Evolutionary conservation across 2,888 invertebrate species (phyloP), one percentile per base, ranked within the genome.

Genomic region (Ditula angustiorana): DNA sequence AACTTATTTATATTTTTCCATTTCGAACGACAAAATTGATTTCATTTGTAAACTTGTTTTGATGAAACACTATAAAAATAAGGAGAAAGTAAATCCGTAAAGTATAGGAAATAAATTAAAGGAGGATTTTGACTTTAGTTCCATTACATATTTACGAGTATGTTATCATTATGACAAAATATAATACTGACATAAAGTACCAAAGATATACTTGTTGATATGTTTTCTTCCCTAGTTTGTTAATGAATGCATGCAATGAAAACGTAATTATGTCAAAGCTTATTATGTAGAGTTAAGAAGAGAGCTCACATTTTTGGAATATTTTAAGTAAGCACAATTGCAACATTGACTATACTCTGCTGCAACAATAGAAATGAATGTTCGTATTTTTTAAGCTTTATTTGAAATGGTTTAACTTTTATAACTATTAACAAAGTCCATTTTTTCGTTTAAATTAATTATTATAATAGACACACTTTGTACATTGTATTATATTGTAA

Each of bases 1-100:
- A 46, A 33, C n/a, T 26, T 64, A 24, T 55, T 55, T 80, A 87
- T 76, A 75, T 75, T 69, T 68, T 33, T 62, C 64, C 63, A 68
- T 47, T 67, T 46, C 65, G 69, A 67, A 71, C 74, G 46, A 49
- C 46, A 50, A 50, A 30, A 52, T 16, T 55, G 24, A 53, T 66
- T 70, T 2, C 10, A 33, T 53, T n/a, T 44, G 50, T 63, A 57
- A 5, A 50, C 72, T 69, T 69, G 55, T 74, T 72, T 69, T 61
- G 44, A 61, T 55, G 46, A 37, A 47, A 37, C 26, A 28, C 13
- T 35, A 37, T 37, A 56, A 53, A 23, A 28, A 24, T 53, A 23
- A 30, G 37, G 37, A 28, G n/a, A n/a, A n/a, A n/a, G n/a, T n/a
- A n/a, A n/a, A n/a, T n/a, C n/a, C n/a, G n/a, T n/a, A 33, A 33